Evolutionary conservation across 2,888 invertebrate species (phyloP), one percentile per base, ranked within the genome.

Genomic region (Lasioglossum villosulum): DNA sequence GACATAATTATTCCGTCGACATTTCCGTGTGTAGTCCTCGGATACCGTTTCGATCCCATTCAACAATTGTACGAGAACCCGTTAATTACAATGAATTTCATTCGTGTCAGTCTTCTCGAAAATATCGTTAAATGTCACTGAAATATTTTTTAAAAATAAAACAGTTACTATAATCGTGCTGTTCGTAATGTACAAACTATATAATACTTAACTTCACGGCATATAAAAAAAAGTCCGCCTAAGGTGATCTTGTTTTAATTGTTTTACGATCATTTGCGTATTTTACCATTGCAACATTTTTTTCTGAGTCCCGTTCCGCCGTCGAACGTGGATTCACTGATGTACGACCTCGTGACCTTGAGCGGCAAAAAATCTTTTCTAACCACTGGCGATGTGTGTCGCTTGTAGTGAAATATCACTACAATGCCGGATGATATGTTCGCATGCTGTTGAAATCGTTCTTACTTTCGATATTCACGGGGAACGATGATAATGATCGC

Each of bases 401-500:
- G 66, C 30, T 63, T 6, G 8, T 63, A 63, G 37, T 37, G 68
- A 68, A 68, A 68, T 12, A 68, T 4, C 68, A 23, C 37, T 12
- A 23, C 10, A 10, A 23, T 19, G 23, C 0, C 66, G 34, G 10
- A 4, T 68, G 68, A 37, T 68, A 10, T 23, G 23, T 37, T 23
- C 23, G 68, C 12, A 68, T 68, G 68, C 68, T 68, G 63, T 63
- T 30, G 63, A 63, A 30, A 63, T 63, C 63, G 16, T 30, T 63
- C 19, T 63, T n/a, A 30, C 63, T 63, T 30, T 63, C 30, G 30
- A 63, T 30, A 30, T 8, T 30, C 30, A 2, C 63, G 30, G 16
- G n/a, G 19, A 30, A 30, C 30, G 5, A 30, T 6, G 63, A 63
- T 63, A 63, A 30, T 19, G 63, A 63, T 63, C 30, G 30, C 8